Conservation (phyloP, 2,797 vertebrate genomes). For the Trachurus trachurus region DNA sequence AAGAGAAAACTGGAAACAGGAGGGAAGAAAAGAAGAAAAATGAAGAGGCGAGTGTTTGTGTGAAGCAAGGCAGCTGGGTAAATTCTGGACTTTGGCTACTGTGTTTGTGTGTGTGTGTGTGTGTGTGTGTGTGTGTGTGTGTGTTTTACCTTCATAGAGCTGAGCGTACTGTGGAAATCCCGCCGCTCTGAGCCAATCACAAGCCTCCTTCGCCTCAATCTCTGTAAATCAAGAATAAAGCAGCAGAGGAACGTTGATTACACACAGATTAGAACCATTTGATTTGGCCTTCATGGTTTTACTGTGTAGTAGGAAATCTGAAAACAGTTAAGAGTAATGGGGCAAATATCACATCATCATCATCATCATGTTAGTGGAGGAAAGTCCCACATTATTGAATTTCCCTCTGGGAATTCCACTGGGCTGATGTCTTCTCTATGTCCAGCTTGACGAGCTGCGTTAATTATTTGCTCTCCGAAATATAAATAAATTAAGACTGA, state of each 20-base stretch:
- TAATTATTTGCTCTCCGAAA: conserved; percentile 10
- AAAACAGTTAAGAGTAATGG: neutral
- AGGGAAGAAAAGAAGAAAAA: conserved; percentile 41
- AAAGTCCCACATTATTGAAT: conserved; percentile 14
- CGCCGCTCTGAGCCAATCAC: conserved; percentile 96
- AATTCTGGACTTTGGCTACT: conserved; percentile 12
- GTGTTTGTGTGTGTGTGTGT: conserved; percentile 21
- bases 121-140: conserved; percentile 22
- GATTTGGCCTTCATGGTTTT: neutral
- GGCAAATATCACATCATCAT: neutral
- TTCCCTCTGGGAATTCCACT: conserved; percentile 15
- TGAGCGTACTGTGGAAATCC: conserved; percentile 98
- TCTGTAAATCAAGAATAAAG: conserved; percentile 84
- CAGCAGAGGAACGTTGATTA: conserved; percentile 9
- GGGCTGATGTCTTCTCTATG: neutral
- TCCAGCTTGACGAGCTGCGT: neutral
- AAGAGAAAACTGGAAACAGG: neutral
- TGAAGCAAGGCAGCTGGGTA: conserved; percentile 61
- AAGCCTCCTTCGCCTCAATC: conserved; percentile 97
- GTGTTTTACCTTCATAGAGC: conserved; percentile 92
- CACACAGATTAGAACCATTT: neutral
- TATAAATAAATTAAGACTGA: neutral
- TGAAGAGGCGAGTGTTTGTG: conserved; percentile 35
- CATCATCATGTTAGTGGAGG: neutral
- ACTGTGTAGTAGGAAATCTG: neutral